Evolutionary conservation across 1,140 invertebrate genomes (phyloP).

Genomic region (Pseudomyrmex sp.): DNA sequence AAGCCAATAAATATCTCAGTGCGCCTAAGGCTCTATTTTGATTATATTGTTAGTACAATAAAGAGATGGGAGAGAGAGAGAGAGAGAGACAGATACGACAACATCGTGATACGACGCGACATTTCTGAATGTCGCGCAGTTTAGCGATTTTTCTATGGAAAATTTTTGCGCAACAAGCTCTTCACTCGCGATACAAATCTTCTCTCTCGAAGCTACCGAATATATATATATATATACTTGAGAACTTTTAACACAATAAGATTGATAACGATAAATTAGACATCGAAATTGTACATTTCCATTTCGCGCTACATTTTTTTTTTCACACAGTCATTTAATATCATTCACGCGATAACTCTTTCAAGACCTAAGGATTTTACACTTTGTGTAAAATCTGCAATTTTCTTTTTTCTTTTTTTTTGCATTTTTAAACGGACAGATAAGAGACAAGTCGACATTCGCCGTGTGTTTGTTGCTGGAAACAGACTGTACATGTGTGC

Average conservation of each 20-base stretch:
- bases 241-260: neutral
- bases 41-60: constrained; percentile 70
- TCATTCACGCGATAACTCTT: constrained; percentile 1
- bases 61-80: constrained; percentile 3
- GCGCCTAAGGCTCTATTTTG: constrained; percentile 63
- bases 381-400: neutral
- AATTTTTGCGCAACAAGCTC: neutral
- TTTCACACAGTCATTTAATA: neutral
- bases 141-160: neutral
- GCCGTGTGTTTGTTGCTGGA: neutral
- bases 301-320: neutral
- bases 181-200: neutral
- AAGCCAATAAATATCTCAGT: neutral
- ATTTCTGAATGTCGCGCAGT: constrained; percentile 17
- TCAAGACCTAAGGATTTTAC: neutral
- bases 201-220: neutral
- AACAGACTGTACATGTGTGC: neutral
- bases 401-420: too few relatives aligned
- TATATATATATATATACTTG: too few relatives aligned
- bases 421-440: neutral
- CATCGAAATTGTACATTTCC: neutral
- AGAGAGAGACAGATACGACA: constrained; percentile 38
- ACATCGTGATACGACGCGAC: constrained; percentile 28
- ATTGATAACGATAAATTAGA: neutral
- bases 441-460: neutral